A percentile compares a stretch with the other conserved stretches of the same genome.
Conservation (phyloP, 2,113 vertebrate species). For the Gavia stellata region DNA sequence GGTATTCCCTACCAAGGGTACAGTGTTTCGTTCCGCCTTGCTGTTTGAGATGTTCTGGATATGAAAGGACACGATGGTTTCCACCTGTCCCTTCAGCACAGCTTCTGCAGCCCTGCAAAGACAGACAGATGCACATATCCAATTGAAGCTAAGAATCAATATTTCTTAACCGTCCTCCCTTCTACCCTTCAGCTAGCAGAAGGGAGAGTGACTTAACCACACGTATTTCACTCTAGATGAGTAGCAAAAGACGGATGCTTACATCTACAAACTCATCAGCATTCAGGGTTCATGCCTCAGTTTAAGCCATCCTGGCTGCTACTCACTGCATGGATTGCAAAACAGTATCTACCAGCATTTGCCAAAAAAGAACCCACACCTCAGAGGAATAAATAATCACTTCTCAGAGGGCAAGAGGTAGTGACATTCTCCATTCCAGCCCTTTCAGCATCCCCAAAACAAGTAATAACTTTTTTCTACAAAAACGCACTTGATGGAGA, state of each 20-base stretch:
- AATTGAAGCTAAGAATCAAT: background rate
- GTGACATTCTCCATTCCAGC: background rate
- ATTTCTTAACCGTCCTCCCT: background rate
- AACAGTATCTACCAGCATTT: background rate
- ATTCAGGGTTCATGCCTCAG: background rate
- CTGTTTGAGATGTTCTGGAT: slow-evolving; percentile 97
- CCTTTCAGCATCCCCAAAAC: background rate
- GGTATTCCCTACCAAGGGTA: slow-evolving; percentile 82
- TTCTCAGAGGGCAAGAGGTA: background rate
- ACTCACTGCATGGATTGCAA: background rate
- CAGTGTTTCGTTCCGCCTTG: slow-evolving; percentile 90
- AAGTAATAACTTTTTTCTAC: background rate
- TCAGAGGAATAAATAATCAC: background rate
- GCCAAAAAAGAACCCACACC: background rate
- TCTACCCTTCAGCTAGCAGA: background rate
- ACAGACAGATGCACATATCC: slow-evolving; percentile 7
- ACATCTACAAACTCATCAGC: background rate
- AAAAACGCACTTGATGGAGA: background rate
- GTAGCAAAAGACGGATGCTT: background rate
- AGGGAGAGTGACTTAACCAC: background rate
- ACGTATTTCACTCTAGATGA: background rate
- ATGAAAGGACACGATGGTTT: slow-evolving; percentile 96
- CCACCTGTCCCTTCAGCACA: slow-evolving; percentile 93
- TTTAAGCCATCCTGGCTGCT: background rate
- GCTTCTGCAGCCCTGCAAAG: slow-evolving; percentile 92